These are phyloP conservation scores for Prinia subflava DNA, from an alignment of 2,113 vertebrate genomes.

Conservation along the genomic window DNA sequence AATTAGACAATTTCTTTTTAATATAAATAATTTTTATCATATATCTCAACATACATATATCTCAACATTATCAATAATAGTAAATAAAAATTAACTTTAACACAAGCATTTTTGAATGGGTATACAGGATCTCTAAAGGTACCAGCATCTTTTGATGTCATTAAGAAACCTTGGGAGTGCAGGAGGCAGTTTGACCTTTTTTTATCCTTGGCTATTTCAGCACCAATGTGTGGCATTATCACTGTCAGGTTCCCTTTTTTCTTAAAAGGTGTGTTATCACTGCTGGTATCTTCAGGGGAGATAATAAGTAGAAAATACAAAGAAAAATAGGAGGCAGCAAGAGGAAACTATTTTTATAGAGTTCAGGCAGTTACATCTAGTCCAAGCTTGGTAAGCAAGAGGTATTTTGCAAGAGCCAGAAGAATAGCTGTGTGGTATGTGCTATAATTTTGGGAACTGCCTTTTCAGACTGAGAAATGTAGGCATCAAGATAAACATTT, in stretches of 20 bases:
- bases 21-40: background rate
- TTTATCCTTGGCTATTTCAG: background rate
- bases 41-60: background rate
- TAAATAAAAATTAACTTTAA: background rate
- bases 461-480: background rate
- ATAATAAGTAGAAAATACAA: background rate
- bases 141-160: background rate
- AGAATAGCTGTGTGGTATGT: background rate
- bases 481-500: background rate
- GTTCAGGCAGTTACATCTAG: background rate
- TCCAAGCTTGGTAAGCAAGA: background rate
- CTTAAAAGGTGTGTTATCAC: background rate
- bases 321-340: background rate
- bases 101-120: background rate
- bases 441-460: background rate
- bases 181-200: background rate
- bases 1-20: background rate
- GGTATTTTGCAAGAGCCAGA: background rate
- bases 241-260: background rate
- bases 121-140: background rate
- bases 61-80: background rate
- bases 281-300: background rate
- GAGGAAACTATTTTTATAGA: background rate
- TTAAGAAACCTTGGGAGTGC: background rate
- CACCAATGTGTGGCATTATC: background rate